These are phyloP conservation scores for Urocyon cinereoargenteus DNA, from an alignment of 2,797 vertebrate species.

Conservation along the genomic window DNA sequence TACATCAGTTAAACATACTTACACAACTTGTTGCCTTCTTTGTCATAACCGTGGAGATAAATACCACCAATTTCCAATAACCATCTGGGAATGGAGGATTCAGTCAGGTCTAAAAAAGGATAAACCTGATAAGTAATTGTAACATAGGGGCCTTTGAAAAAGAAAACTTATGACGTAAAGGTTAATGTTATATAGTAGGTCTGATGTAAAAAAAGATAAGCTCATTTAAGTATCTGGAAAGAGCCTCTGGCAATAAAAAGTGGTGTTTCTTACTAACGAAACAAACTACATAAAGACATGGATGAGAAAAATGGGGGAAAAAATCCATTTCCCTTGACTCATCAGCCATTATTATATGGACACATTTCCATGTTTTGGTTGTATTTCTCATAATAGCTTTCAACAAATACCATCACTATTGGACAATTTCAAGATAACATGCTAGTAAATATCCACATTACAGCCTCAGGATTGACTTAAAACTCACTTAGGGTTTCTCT, in stretches of 20 bases:
- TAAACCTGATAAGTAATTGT: conserved; percentile 61
- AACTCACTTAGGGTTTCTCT: neutral
- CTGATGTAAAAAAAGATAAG: neutral
- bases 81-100: conserved; percentile 94
- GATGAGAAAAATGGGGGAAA: neutral
- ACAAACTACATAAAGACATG: conserved; percentile 13
- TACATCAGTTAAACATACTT: conserved; percentile 83
- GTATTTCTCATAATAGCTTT: neutral
- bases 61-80: conserved; percentile 95
- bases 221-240: conserved; percentile 22
- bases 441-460: conserved; percentile 9
- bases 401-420: neutral
- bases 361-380: conserved; percentile 12
- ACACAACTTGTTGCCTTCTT: conserved; percentile 98
- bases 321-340: conserved; percentile 23
- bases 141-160: conserved; percentile 13
- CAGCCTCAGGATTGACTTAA: neutral
- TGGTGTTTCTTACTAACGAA: conserved; percentile 22
- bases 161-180: conserved; percentile 38
- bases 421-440: conserved; percentile 1
- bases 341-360: neutral
- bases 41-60: conserved; percentile 98
- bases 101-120: conserved; percentile 93
- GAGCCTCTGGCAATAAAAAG: neutral
- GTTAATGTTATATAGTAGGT: neutral